Conservation (phyloP, 2,113 vertebrate genomes). For the Gallinago jamesoni region DNA sequence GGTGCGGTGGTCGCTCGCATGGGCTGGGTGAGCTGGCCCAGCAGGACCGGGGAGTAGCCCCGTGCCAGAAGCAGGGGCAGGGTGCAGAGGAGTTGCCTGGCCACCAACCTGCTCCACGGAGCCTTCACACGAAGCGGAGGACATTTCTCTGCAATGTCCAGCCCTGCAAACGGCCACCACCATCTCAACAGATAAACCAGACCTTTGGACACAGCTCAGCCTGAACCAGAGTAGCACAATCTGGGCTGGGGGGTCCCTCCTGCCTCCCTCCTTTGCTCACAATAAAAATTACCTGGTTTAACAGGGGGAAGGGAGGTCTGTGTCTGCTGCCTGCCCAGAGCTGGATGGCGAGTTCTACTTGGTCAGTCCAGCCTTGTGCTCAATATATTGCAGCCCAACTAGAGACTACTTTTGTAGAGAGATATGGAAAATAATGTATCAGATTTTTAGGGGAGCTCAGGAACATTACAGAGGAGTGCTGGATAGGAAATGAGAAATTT, state of each 20-base stretch:
- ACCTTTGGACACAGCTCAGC: background rate
- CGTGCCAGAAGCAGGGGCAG: background rate
- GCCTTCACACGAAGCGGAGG: background rate
- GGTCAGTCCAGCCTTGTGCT: background rate
- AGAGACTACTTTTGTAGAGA: background rate
- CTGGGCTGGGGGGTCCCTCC: background rate
- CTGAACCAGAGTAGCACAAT: background rate
- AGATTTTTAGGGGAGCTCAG: background rate
- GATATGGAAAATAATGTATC: background rate
- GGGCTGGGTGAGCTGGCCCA: background rate
- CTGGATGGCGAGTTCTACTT: background rate
- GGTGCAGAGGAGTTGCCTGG: background rate
- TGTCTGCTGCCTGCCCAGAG: background rate
- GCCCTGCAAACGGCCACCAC: background rate
- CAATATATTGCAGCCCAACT: accelerated
- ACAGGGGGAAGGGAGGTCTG: background rate
- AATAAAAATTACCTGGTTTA: background rate
- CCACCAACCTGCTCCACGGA: background rate
- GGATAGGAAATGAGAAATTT: background rate
- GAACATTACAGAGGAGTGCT: background rate
- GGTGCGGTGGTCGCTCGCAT: accelerated
- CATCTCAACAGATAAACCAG: background rate
- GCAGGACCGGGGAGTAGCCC: background rate
- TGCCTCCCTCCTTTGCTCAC: background rate
- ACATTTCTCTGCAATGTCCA: accelerated